Conservation (phyloP, 2,888 invertebrate genomes). For the Diogma glabrata region DNA sequence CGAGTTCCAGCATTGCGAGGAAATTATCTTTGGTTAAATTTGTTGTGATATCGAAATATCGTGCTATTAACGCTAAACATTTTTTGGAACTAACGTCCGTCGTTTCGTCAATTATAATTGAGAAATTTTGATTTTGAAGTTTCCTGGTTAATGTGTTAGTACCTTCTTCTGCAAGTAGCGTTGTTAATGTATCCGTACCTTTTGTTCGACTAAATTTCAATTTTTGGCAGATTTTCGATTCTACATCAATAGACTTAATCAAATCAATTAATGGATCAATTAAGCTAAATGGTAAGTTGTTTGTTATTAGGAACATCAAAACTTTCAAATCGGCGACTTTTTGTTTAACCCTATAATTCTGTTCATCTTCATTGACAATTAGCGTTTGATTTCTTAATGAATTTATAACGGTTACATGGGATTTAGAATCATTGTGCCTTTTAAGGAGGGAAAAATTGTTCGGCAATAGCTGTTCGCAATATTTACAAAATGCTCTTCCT, state of each 20-base stretch:
- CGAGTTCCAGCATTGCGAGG: conserved; percentile 17
- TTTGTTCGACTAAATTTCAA: conserved; percentile 2
- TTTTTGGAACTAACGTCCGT: background rate
- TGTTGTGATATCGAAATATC: conserved; percentile 5
- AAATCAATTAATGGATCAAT: background rate
- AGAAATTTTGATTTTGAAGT: background rate
- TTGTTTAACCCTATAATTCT: background rate
- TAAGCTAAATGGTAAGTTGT: conserved; percentile 4
- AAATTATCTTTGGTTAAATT: conserved; percentile 4
- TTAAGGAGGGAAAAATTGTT: background rate
- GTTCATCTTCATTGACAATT: background rate
- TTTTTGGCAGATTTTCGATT: background rate
- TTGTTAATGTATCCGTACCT: background rate
- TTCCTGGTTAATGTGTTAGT: background rate
- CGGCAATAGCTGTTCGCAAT: background rate
- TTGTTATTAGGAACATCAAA: conserved; percentile 7
- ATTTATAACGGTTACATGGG: background rate
- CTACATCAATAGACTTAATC: background rate
- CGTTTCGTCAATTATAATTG: too few species aligned
- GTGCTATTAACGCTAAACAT: background rate
- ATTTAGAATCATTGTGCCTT: background rate
- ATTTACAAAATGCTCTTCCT: background rate
- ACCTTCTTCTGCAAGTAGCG: conserved; percentile 9
- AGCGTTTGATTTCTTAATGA: background rate
- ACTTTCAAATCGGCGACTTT: background rate